These are phyloP conservation scores for Aphis gossypii DNA, from an alignment of 1,140 invertebrate genomes.

Conservation along the genomic window DNA sequence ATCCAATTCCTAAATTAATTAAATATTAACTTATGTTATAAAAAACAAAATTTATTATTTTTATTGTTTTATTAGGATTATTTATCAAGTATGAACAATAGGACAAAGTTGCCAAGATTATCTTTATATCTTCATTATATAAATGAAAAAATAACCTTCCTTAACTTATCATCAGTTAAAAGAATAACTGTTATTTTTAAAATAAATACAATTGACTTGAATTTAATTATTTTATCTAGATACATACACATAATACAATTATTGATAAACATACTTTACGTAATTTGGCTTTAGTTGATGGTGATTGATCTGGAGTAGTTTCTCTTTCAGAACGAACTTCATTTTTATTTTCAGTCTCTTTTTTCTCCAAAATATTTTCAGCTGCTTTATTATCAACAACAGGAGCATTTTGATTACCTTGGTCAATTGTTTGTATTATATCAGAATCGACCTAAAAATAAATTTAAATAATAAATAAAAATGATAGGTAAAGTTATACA, in stretches of 20 bases:
- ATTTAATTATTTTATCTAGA: not conserved
- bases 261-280: slow-evolving; percentile 39
- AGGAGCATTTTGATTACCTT: not conserved
- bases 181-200: not conserved
- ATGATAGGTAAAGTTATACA: not conserved
- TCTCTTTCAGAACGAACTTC: slow-evolving; percentile 9
- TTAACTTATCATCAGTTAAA: not conserved
- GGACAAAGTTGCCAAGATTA: not conserved
- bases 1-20: slow-evolving; percentile 50
- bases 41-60: not conserved
- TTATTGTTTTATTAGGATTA: not conserved
- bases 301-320: slow-evolving; percentile 49
- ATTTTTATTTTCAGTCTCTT: not conserved
- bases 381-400: not conserved
- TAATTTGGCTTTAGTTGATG: slow-evolving; percentile 40
- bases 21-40: not conserved
- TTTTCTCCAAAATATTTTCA: not conserved
- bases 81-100: not conserved
- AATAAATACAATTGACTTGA: not conserved
- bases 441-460: slow-evolving; percentile 29
- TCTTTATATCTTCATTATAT: not conserved
- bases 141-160: too few relatives aligned
- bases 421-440: not conserved
- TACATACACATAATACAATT: not conserved
- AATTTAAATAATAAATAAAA: not conserved